Evolutionary conservation across 2,113 vertebrate genomes (phyloP), one percentile per base, ranked within the genome.

Genomic region (Peromyscus maniculatus): DNA sequence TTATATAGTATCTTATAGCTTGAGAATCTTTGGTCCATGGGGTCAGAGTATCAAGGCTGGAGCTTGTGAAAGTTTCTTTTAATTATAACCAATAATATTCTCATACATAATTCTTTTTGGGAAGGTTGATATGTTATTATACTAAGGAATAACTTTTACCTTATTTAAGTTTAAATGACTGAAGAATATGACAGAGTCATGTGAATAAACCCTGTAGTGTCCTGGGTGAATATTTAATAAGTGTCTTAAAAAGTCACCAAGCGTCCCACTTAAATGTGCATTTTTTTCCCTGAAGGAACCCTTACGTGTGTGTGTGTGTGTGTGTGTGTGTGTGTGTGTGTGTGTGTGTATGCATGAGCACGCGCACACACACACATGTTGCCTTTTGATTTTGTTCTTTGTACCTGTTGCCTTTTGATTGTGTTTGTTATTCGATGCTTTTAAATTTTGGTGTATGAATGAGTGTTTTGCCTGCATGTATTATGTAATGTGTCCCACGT

Each of bases 51-150:
- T 74, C 26, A 83, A 89, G 64, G 36, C 66, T 77, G 57, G 64
- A 72, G 75, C 69, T 83, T 80, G 16, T 52, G 57, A 28, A 94
- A 89, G 19, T 84, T 75, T 59, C 43, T 77, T 86, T 92, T 87
- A 89, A 43, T 94, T 94, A 91, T 57, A 93, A 91, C 84, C 19
- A 91, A 43, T 72, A 83, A 19, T 92, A 93, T 22, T 43, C 11
- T 86, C 17, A 6, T 66, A 36, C 77, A 1, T 86, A 78, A 64
- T 4, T 78, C 15, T 93, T 86, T 75, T 79, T 26, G 46, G 39
- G 75, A 71, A 91, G 36, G 10, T 31, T 57, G 78, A 39, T 72
- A n/a, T 89, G 12, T 79, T 96, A 31, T 91, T 97, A n/a, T 49
- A 86, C 52, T 59, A 49, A 84, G 36, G 57, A 28, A 95, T 19